Percentiles rank a stretch among this genome's conserved stretches.
phyloP scores from a whole-genome alignment of 2,797 vertebrate species.

The Lepilemur septentrionalis region DNA sequence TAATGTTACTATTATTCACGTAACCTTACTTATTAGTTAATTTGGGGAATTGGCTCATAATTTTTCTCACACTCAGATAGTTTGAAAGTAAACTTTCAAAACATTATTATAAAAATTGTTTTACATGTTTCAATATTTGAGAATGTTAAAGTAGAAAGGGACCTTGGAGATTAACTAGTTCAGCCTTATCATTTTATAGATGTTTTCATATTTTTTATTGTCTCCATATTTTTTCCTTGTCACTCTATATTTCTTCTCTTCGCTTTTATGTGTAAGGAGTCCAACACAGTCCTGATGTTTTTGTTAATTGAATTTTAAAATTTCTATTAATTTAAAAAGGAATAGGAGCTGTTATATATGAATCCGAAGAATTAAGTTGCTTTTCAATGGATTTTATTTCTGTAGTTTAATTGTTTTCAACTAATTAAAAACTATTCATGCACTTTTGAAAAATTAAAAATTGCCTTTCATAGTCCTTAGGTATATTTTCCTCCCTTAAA shows the following conservation, averaged over 20 bases:
- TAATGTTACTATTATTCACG: background rate
- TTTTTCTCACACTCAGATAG: background rate
- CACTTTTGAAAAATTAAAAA: conserved; percentile 20
- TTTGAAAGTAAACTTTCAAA: background rate
- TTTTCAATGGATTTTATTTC: background rate
- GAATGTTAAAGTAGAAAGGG: background rate
- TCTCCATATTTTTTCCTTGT: conserved; percentile 2
- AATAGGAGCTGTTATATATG: background rate
- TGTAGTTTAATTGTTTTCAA: conserved; percentile 28
- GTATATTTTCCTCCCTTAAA: background rate
- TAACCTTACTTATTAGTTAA: background rate
- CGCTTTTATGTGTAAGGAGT: background rate
- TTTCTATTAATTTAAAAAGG: conserved; percentile 4
- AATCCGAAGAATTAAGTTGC: background rate
- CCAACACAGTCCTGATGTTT: background rate
- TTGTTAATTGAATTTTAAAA: background rate
- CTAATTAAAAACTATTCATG: background rate
- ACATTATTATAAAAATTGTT: background rate
- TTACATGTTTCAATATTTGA: background rate
- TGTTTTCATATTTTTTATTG: background rate
- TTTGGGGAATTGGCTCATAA: background rate
- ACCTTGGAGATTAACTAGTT: background rate
- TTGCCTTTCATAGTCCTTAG: background rate
- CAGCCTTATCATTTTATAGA: background rate
- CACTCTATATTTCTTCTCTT: background rate